Conservation (phyloP, 2,888 invertebrate genomes). For the Eurytoma californica region DNA sequence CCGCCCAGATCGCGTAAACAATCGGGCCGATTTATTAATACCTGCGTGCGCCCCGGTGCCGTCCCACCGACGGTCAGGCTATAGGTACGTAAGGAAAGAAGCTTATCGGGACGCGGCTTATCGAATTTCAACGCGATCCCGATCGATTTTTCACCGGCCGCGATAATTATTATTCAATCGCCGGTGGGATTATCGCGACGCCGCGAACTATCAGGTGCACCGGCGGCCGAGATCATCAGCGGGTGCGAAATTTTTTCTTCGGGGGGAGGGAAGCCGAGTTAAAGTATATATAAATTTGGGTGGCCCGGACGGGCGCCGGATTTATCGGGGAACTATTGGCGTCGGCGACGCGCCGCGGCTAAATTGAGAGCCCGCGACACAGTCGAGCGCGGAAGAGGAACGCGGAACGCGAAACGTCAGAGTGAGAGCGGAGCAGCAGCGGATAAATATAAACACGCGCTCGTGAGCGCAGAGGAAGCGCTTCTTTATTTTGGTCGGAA, state of each 20-base stretch:
- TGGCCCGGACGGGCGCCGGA: not conserved
- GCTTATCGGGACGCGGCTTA: not conserved
- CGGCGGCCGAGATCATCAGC: too few species aligned
- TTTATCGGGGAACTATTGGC: constrained; percentile 34
- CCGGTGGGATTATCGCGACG: not conserved
- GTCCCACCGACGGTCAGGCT: too few species aligned
- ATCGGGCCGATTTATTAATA: too few species aligned
- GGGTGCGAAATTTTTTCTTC: too few species aligned
- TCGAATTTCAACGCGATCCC: constrained; percentile 11
- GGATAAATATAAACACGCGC: constrained; percentile 51
- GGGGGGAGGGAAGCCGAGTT: too few species aligned
- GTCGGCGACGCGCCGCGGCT: constrained; percentile 40
- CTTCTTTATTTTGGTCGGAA: constrained; percentile 53
- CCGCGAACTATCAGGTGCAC: too few species aligned
- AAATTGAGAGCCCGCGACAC: constrained; percentile 57
- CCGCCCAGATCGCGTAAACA: constrained; percentile 9
- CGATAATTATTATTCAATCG: constrained; percentile 12
- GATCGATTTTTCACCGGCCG: not conserved
- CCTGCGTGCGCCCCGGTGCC: not conserved
- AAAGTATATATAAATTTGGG: not conserved
- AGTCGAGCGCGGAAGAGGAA: constrained; percentile 45
- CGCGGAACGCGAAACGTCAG: constrained; percentile 51
- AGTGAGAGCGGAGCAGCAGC: not conserved
- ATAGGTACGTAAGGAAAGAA: not conserved
- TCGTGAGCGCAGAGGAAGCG: not conserved